phyloP scores from a whole-genome alignment of 2,113 vertebrate species.

The Nestor notabilis region DNA sequence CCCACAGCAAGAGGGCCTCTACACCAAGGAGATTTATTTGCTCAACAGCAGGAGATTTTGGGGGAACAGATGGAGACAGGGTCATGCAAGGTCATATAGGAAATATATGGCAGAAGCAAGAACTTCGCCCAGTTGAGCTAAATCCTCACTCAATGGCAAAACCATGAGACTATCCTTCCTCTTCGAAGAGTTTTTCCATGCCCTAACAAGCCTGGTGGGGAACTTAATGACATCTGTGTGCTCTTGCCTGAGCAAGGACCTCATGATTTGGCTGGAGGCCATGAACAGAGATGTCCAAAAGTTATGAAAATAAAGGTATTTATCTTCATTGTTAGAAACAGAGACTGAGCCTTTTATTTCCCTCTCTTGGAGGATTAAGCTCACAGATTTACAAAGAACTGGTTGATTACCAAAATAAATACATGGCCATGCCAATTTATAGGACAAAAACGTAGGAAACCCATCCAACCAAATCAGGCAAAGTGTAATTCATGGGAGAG shows the following conservation, averaged over 20 bases:
- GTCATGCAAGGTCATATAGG: background rate
- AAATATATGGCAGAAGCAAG: background rate
- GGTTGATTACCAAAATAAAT: constrained; percentile 69
- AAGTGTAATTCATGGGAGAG: constrained; percentile 55
- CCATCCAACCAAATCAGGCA: constrained; percentile 61
- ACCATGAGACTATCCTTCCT: background rate
- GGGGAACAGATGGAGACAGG: constrained; percentile 21
- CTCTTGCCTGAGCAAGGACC: constrained; percentile 15
- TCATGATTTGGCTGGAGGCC: constrained; percentile 12
- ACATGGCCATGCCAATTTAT: constrained; percentile 19
- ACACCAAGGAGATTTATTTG: constrained; percentile 3
- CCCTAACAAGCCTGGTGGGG: constrained; percentile 30
- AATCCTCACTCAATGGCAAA: background rate
- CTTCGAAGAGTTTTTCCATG: background rate
- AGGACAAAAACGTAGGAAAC: constrained; percentile 55
- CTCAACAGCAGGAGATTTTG: background rate
- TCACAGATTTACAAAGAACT: constrained; percentile 62
- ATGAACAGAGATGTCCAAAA: constrained; percentile 39
- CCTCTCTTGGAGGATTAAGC: constrained; percentile 46
- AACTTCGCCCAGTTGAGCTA: background rate
- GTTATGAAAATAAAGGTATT: constrained; percentile 69
- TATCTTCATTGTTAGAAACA: constrained; percentile 56
- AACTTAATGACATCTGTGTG: constrained; percentile 3
- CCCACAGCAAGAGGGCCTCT: background rate
- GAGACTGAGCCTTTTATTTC: constrained; percentile 34